Evolutionary conservation across 2,888 invertebrate species (phyloP), one percentile per base, ranked within the genome.

Genomic region (Carabus problematicus): DNA sequence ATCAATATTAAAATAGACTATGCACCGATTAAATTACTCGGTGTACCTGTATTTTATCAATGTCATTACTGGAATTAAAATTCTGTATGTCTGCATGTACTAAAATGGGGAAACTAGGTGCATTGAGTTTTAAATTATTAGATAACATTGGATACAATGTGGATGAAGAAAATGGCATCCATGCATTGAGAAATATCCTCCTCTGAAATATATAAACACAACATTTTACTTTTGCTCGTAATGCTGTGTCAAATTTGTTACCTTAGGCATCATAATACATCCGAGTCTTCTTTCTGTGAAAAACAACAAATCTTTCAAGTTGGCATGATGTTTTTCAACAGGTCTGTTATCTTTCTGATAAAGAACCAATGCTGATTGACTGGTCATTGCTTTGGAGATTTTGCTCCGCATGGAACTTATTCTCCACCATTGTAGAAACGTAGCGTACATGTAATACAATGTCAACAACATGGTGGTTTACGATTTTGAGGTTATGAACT

Each of bases 401-500:
- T 91, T 90, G 75, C 87, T 86, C 76, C 88, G 86, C 72, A 93
- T 86, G 29, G 88, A 87, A 62, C 88, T 87, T 72, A 93, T 86
- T 66, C 91, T 86, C 90, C 92, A 91, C 78, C 92, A 89, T 82
- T 93, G 93, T 74, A 93, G 83, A 81, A 91, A 89, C 72, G 94
- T 94, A 77, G 93, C 91, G 77, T 92, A 90, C 83, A 92, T 89
- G 81, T 94, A 94, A 82, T 91, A 92, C 63, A 94, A 83, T 45
- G 94, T 93, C 76, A 94, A 86, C 79, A 94, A 82, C 91, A 91
- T 91, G 74, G 74, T 76, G 60, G 41, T 16, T 71, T 39, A 40
- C 14, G 58, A 19, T 47, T 47, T 47, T 49, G 49, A 12, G 49
- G 49, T 49, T 18, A 52, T 18, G 9, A 52, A 52, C 52, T 52